phyloP scores from a whole-genome alignment of 1,140 invertebrate species.

The Drosophila ogumai region DNA sequence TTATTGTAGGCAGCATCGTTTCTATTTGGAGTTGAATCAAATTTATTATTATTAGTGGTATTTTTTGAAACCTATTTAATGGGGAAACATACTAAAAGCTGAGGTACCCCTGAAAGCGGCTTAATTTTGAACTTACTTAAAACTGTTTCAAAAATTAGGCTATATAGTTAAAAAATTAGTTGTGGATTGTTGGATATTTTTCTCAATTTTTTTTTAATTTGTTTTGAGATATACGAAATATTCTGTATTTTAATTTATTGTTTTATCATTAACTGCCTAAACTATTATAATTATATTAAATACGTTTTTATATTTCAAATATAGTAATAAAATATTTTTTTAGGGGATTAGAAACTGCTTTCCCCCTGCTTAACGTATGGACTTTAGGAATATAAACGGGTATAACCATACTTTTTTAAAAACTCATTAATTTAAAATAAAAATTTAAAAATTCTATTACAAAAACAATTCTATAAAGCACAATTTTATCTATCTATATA shows the following conservation, averaged over 20 bases:
- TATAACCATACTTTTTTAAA: background rate
- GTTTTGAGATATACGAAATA: too few relatives aligned
- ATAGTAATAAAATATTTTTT: too few relatives aligned
- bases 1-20: slow-evolving; percentile 83
- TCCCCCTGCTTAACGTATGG: background rate
- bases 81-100: background rate
- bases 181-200: too few relatives aligned
- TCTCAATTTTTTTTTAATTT: too few relatives aligned
- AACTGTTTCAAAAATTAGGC: background rate
- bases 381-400: background rate
- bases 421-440: background rate
- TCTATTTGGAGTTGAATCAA: slow-evolving; percentile 42
- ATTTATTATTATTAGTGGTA: background rate
- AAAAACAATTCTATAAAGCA: background rate
- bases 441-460: background rate
- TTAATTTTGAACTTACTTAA: too few relatives aligned
- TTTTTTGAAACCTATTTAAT: background rate
- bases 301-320: too few relatives aligned
- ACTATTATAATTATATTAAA: too few relatives aligned
- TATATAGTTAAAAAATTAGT: background rate
- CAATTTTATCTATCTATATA: background rate
- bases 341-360: background rate
- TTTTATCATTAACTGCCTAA: too few relatives aligned
- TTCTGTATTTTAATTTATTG: too few relatives aligned
- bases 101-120: background rate